phyloP scores from a whole-genome alignment of 2,113 vertebrate genomes.

The Phaethon lepturus region DNA sequence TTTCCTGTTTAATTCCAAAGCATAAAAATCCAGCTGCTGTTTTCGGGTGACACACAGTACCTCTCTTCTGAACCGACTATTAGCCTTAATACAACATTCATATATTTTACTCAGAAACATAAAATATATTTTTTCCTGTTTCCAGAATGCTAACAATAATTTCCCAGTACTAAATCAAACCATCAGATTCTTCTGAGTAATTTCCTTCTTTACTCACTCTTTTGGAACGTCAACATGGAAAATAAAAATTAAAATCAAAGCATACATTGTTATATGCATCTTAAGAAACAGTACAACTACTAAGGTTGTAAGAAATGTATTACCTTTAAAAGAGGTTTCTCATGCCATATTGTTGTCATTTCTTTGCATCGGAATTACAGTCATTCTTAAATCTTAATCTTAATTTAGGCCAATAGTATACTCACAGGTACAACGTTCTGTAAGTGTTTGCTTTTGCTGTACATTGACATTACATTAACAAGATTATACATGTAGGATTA shows the following conservation, averaged over 20 bases:
- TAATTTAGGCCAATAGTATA: background rate
- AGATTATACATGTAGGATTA: background rate
- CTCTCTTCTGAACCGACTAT: background rate
- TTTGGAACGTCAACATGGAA: background rate
- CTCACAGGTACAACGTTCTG: background rate
- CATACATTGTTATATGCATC: background rate
- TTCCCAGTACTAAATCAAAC: background rate
- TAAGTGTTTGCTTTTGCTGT: background rate
- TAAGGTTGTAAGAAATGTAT: background rate
- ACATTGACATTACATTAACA: background rate
- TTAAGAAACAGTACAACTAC: background rate
- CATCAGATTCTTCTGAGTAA: background rate
- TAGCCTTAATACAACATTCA: background rate
- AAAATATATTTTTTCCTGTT: background rate
- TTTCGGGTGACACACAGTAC: background rate
- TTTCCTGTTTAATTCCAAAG: background rate
- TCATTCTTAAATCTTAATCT: background rate
- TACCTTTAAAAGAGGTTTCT: background rate
- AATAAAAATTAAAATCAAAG: background rate
- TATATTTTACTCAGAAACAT: background rate
- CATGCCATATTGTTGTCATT: background rate
- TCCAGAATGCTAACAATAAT: background rate
- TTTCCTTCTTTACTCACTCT: background rate
- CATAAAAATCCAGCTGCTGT: background rate
- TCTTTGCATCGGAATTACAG: background rate